Base-by-base conservation (phyloP, 2,888 invertebrate species). In the Euzophera pinguis region DNA sequence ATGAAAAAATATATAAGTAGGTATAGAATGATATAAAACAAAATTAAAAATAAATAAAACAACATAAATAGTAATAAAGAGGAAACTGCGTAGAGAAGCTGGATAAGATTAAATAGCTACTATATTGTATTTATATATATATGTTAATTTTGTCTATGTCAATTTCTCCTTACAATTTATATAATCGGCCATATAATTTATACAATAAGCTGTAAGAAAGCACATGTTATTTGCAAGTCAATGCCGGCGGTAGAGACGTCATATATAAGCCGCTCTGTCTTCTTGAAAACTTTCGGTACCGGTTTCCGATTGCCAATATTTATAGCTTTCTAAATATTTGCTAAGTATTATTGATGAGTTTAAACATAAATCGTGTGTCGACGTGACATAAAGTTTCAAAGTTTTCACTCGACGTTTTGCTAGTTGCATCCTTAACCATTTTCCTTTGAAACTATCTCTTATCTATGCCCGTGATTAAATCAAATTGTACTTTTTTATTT, bases 211-310 rank as follows among this genome's bases (percentile, higher is more conserved):
- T 37, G 49, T 50, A 27, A 38, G 49, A 50, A 50, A 50, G 49
- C 39, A 50, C 10, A 22, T 50, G 39, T 39, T 29, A 50, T 50
- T 50, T 41, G 39, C 49, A 50, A 50, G 38, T 50, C 49, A 50
- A 50, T 49, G 17, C 39, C 32, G 32, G 14, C 34, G 7, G 47
- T 47, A 22, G n/a, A n/a, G 16, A 39, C 49, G 39, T 27, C 49
- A 39, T 29, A 5, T 47, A 3, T 13, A 32, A n/a, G n/a, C n/a
- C n/a, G n/a, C n/a, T n/a, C 9, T 47, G 16, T 10, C 14, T 47
- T 29, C 38, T 38, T 39, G 39, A 17, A 37, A 29, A 50, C 49
- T 50, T 50, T 50, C 49, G 39, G 49, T 50, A 50, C 49, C 49
- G 49, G 49, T 50, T 50, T 39, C 41, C n/a, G 16, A 16, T 34